phyloP scores from a whole-genome alignment of 1,140 invertebrate genomes.

The Tenebrio molitor region DNA sequence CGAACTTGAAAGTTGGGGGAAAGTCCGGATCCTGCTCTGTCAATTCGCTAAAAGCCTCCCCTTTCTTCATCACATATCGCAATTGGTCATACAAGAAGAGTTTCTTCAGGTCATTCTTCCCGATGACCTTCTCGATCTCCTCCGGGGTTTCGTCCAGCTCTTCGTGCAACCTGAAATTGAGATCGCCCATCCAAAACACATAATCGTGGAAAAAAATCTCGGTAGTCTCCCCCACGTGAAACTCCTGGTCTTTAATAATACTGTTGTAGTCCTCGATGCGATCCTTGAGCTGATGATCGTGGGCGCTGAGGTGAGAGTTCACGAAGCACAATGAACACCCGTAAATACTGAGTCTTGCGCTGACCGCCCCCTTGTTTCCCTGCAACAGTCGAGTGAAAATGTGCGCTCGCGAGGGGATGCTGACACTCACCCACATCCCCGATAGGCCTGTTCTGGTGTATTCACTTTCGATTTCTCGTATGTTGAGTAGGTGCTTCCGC shows the following conservation, averaged over 20 bases:
- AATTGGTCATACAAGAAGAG: conserved; percentile 84
- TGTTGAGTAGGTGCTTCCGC: conserved; percentile 81
- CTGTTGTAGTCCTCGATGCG: conserved; percentile 89
- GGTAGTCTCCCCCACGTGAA: conserved; percentile 79
- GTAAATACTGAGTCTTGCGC: conserved; percentile 86
- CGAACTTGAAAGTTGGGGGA: conserved; percentile 92
- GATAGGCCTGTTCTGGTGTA: conserved; percentile 90
- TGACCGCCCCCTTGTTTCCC: conserved; percentile 96
- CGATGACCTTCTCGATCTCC: conserved; percentile 77
- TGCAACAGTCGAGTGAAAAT: conserved; percentile 66
- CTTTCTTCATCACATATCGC: conserved; percentile 74
- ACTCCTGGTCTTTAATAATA: conserved; percentile 81
- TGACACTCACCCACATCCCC: conserved; percentile 83
- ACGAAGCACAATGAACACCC: conserved; percentile 90
- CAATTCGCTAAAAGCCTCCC: conserved; percentile 86
- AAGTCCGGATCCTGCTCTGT: conserved; percentile 81
- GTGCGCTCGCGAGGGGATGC: background rate
- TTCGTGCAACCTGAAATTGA: conserved; percentile 89
- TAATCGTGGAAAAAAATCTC: conserved; percentile 95
- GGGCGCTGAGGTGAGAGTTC: conserved; percentile 90
- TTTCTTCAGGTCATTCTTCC: conserved; percentile 74
- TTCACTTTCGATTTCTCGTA: conserved; percentile 86
- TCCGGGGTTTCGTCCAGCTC: conserved; percentile 71
- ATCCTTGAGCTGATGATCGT: conserved; percentile 84
- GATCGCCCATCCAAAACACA: conserved; percentile 95